Evolutionary conservation across 2,888 invertebrate species (phyloP), one percentile per base, ranked within the genome.

Genomic region (Arctia plantaginis): DNA sequence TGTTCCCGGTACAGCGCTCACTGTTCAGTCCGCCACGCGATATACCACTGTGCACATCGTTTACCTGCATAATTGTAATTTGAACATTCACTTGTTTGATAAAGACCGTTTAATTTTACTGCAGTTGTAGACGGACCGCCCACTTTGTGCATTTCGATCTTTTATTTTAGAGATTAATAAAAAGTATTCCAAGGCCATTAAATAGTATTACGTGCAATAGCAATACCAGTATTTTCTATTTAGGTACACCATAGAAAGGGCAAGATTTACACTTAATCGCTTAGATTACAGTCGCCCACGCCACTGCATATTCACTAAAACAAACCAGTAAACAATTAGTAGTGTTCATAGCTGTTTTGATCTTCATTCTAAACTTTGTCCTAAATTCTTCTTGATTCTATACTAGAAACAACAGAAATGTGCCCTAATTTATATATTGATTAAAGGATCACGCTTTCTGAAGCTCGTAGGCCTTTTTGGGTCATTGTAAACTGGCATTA

Each of bases 1-100:
- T 84, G 86, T 90, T 91, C 90, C 81, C 83, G 72, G 89, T 89
- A 89, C 84, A 74, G 76, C 71, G 71, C 75, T 66, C 27, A 69
- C 41, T 76, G 74, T 67, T 47, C 72, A 55, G 39, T 66, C 68
- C 23, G 76, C 75, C 73, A 77, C 76, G 68, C 79, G 74, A 77
- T 77, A 78, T 76, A 67, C 20, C 79, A 76, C 70, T 80, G 72
- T 79, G 75, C 74, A 80, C 64, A 64, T 62, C 47, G 72, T 73
- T 80, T 80, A 75, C 77, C 73, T 80, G 78, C 77, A 79, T 80
- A 73, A 79, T 80, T 83, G 75, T 81, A 80, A 80, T 82, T 81
- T 62, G 76, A 77, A 66, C 73, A 85, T 84, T 80, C 82, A 72
- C 55, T 59, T 39, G 30, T 77, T 77, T 77, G 71, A 75, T 72